Evolutionary conservation across 2,797 vertebrate species (phyloP).

Genomic region (Florisuga fusca): DNA sequence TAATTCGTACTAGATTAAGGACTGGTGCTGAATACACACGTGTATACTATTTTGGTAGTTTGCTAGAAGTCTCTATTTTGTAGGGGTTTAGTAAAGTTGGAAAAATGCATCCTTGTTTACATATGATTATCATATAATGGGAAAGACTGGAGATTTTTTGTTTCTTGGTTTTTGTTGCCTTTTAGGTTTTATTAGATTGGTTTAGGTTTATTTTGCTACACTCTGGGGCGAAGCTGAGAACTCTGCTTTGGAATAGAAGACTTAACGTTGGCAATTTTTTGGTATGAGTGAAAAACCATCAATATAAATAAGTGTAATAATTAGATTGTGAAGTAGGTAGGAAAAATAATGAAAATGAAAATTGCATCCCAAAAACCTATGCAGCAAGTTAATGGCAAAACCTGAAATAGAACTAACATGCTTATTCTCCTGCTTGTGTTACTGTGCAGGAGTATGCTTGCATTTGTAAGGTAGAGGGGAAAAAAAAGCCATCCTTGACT

Average conservation of each 20-base stretch:
- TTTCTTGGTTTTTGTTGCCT: not conserved
- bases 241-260: not conserved
- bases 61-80: not conserved
- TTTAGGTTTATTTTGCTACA: too few relatives aligned
- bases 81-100: not conserved
- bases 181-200: too few relatives aligned
- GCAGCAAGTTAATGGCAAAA: not conserved
- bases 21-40: not conserved
- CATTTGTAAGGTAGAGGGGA: not conserved
- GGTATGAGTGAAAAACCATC: not conserved
- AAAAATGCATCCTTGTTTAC: not conserved
- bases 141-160: not conserved
- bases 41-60: not conserved
- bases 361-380: not conserved
- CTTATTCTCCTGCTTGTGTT: not conserved
- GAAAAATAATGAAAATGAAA: not conserved
- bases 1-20: not conserved
- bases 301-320: not conserved
- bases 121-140: not conserved
- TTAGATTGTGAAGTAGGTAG: not conserved
- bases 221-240: not conserved
- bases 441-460: not conserved
- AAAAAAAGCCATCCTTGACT: not conserved
- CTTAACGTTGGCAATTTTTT: not conserved
- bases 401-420: not conserved